Evolutionary conservation across 2,888 invertebrate species (phyloP), one percentile per base, ranked within the genome.

Genomic region (Idaea biselata): DNA sequence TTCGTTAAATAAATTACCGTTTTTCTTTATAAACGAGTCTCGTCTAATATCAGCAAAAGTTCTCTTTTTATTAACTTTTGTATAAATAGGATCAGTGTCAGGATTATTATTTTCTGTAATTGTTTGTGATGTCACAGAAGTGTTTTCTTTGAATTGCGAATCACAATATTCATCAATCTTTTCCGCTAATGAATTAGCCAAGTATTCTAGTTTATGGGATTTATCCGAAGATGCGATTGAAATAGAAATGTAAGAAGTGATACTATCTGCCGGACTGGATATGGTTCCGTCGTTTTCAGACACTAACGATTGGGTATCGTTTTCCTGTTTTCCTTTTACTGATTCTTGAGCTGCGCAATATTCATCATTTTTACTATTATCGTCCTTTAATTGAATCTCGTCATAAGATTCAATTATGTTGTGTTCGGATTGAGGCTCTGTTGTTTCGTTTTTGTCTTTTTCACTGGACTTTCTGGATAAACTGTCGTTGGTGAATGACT

Each of bases 91-190:
- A 65, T 93, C 91, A 59, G 75, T 78, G 58, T 87, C 87, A 58
- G 78, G 76, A 68, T 84, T 81, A 72, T 81, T 80, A 62, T 76
- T 70, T 67, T 86, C 88, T 58, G 79, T 75, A 60, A 78, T 69
- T 57, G 81, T 82, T 61, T 82, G 79, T 60, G 84, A 86, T 66
- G 81, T 77, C 55, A 83, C 71, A 7, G 87, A 86, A 65, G 69
- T 73, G 68, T 82, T 86, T 72, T 91, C 90, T 73, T 84, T 86
- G 69, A 86, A 89, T 76, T 91, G 90, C 33, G 88, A 86, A 72
- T 93, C 93, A 72, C 93, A 93, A 75, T 93, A 93, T 76, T 93
- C 93, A 68, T 93, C 93, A 68, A 93, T 93, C 80, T 93, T 93
- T 75, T 93, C 92, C 62, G 93, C 93, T 61, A 93, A 77, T 4